Conservation (phyloP, 1,140 invertebrate genomes). For the Myzus persicae region DNA sequence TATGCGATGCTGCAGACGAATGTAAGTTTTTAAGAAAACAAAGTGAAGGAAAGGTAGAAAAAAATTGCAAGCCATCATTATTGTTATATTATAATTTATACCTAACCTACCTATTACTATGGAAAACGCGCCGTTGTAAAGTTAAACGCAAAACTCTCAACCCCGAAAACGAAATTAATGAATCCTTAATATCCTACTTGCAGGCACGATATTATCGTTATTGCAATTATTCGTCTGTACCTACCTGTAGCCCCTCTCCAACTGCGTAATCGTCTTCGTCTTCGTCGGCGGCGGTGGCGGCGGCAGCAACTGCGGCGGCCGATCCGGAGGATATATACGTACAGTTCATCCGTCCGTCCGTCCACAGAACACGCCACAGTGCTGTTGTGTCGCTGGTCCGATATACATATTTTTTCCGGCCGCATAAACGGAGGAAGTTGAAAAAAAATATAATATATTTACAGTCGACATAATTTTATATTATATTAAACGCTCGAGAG, state of each 20-base stretch:
- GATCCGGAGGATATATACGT: background rate
- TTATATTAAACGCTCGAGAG: background rate
- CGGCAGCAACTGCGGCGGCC: background rate
- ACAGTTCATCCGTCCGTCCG: slow-evolving; percentile 26
- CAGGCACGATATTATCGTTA: background rate
- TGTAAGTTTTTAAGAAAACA: background rate
- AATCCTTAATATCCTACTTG: background rate
- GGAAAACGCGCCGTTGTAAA: background rate
- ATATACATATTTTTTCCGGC: background rate
- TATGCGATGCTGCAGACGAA: background rate
- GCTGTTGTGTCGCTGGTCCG: background rate
- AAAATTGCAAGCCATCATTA: background rate
- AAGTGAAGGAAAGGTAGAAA: background rate
- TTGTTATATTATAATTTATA: no score
- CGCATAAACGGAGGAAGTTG: background rate
- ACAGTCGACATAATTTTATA: background rate
- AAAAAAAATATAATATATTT: background rate
- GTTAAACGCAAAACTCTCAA: background rate
- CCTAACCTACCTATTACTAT: background rate
- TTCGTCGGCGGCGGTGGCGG: background rate
- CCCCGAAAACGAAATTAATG: background rate
- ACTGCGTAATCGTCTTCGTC: background rate
- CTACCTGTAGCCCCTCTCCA: background rate
- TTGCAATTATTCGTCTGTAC: background rate
- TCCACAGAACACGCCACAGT: background rate